These are phyloP conservation scores for Acheta domesticus DNA, from an alignment of 2,888 invertebrate species.

Conservation along the genomic window DNA sequence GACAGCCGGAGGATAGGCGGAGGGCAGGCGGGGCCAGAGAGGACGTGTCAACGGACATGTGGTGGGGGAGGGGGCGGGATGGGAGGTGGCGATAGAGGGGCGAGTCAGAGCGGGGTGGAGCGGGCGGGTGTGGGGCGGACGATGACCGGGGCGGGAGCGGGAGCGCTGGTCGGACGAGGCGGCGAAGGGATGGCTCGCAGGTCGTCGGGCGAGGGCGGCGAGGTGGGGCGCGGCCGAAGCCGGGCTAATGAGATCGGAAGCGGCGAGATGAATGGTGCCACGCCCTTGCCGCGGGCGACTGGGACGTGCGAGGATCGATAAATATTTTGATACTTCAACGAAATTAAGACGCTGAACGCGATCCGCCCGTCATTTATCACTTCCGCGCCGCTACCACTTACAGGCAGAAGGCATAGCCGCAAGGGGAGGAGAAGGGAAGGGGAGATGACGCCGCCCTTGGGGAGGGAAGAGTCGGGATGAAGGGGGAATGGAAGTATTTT, in stretches of 20 bases:
- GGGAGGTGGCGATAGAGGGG: no score
- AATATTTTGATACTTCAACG: constrained; percentile 10
- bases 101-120: no score
- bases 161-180: no score
- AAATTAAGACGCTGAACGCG: constrained; percentile 1
- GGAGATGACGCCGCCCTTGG: neutral
- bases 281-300: neutral
- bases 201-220: neutral
- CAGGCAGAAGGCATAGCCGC: neutral
- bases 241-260: neutral
- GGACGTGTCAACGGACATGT: no score
- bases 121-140: no score
- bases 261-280: neutral
- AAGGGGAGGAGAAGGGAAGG: neutral
- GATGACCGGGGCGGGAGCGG: no score
- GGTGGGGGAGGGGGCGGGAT: no score
- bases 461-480: no score
- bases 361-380: neutral
- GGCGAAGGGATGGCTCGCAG: neutral
- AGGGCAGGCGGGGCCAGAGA: no score
- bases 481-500: no score
- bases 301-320: neutral
- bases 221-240: neutral
- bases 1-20: no score
- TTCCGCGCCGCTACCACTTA: neutral